Evolutionary conservation across 64 coral and sea anemone genomes (phyloP).

Genomic region (Stylophora pistillata): DNA sequence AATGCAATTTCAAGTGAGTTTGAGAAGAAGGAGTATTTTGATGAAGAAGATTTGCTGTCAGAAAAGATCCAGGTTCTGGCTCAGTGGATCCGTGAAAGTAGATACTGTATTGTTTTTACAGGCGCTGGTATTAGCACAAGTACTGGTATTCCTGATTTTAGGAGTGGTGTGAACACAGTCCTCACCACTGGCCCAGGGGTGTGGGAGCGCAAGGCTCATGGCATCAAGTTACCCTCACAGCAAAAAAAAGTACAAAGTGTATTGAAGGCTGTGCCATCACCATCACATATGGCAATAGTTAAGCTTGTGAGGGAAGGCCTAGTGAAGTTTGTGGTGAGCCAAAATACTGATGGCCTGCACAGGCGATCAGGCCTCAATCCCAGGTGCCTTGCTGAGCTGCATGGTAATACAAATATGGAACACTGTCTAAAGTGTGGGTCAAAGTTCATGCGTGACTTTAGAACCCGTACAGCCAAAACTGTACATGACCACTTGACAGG

Average conservation of each 20-base stretch:
- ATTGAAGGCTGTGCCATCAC: conserved; percentile 49
- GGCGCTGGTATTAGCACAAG: conserved; percentile 74
- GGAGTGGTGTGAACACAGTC: conserved; percentile 70
- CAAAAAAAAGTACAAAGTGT: conserved; percentile 43
- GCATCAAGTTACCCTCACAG: conserved; percentile 30
- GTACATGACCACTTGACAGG: conserved; percentile 70
- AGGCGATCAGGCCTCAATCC: conserved; percentile 29
- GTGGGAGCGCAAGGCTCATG: conserved; percentile 61
- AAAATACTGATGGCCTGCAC: conserved; percentile 73
- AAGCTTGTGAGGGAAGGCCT: conserved; percentile 61
- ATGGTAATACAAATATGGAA: conserved; percentile 74
- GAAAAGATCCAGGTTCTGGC: conserved; percentile 46
- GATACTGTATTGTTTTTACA: conserved; percentile 77
- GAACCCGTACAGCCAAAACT: conserved; percentile 51
- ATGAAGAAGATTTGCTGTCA: conserved; percentile 33
- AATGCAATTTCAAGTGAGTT: conserved; percentile 21
- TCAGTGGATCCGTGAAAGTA: conserved; percentile 62
- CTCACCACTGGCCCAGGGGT: conserved; percentile 64
- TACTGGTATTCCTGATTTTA: conserved; percentile 69
- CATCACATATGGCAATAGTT: conserved; percentile 61
- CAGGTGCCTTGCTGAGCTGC: conserved; percentile 50
- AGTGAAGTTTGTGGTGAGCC: conserved; percentile 63
- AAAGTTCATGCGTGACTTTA: conserved; percentile 70
- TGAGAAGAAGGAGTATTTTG: conserved; percentile 78
- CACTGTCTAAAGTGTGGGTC: conserved; percentile 64